These are phyloP conservation scores for Radopholus similis DNA, from an alignment of 1,140 invertebrate genomes.

Conservation along the genomic window DNA sequence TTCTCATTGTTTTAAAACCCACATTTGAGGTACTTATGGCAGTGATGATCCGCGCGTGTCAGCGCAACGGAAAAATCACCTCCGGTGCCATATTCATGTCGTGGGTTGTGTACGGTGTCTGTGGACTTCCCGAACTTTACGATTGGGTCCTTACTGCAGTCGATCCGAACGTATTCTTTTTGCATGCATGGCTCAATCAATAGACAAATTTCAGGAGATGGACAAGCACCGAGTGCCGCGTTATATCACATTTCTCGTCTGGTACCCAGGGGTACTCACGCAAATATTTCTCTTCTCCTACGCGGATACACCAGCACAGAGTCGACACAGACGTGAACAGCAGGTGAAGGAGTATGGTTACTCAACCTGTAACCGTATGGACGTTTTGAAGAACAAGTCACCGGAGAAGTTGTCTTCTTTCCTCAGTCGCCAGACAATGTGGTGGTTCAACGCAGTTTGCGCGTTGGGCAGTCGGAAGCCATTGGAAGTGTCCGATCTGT, in stretches of 20 bases:
- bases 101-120: slow-evolving; percentile 41
- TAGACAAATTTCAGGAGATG: slow-evolving; percentile 30
- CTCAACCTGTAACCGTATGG: no score
- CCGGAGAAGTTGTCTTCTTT: slow-evolving; percentile 53
- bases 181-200: neutral
- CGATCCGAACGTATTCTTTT: neutral
- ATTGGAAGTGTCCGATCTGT: slow-evolving; percentile 53
- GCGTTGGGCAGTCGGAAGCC: slow-evolving; percentile 45
- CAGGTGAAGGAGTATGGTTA: no score
- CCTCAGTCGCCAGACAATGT: slow-evolving; percentile 51
- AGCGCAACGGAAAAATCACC: slow-evolving; percentile 35
- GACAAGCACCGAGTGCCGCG: slow-evolving; percentile 19
- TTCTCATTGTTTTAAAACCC: neutral
- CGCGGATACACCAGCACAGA: slow-evolving; percentile 30
- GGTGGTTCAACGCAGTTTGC: slow-evolving; percentile 57
- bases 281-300: slow-evolving; percentile 42
- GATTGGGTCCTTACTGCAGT: slow-evolving; percentile 18
- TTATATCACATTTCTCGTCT: slow-evolving; percentile 39
- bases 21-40: slow-evolving; percentile 32
- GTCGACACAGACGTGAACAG: slow-evolving; percentile 28
- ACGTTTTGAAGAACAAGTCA: slow-evolving; percentile 40
- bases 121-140: slow-evolving; percentile 44
- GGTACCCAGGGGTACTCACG: slow-evolving; percentile 35
- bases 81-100: slow-evolving; percentile 43
- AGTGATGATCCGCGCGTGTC: slow-evolving; percentile 30